These are phyloP conservation scores for Gymnothorax javanicus DNA, from an alignment of 2,797 vertebrate genomes.

Conservation along the genomic window DNA sequence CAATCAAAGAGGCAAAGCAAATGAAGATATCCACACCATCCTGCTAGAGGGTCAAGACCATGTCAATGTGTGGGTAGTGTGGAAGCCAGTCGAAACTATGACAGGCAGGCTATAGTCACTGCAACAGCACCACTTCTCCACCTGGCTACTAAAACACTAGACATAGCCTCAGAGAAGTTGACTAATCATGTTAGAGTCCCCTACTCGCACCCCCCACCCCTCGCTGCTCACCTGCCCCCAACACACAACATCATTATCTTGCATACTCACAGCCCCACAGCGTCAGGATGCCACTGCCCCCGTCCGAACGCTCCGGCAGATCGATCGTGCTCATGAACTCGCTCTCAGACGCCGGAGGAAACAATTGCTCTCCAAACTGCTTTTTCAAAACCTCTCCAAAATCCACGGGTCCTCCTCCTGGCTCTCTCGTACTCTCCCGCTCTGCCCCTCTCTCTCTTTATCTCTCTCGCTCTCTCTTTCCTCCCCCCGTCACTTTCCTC, in stretches of 20 bases:
- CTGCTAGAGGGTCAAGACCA: constrained; percentile 40
- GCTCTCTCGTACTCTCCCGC: constrained; percentile 27
- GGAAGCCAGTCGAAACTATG: constrained; percentile 12
- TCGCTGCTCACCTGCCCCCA: background rate
- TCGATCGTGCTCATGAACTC: constrained; percentile 40
- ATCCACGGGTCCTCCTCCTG: constrained; percentile 39
- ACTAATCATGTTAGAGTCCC: background rate
- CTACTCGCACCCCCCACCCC: background rate
- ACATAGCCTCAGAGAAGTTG: constrained; percentile 7
- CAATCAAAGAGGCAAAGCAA: background rate
- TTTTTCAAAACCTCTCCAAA: constrained; percentile 37
- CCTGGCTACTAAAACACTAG: background rate
- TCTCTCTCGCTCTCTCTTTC: constrained; percentile 21
- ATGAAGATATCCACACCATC: background rate
- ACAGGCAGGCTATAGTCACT: background rate
- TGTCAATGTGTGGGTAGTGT: constrained; percentile 27
- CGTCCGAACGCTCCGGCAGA: constrained; percentile 36
- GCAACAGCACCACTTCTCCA: constrained; percentile 8
- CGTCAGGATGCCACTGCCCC: constrained; percentile 28
- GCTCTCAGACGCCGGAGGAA: constrained; percentile 41
- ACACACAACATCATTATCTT: background rate
- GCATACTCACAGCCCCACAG: constrained; percentile 44
- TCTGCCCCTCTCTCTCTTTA: constrained; percentile 29
- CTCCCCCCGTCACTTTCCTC: constrained; percentile 13
- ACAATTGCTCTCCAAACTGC: constrained; percentile 53